Evolutionary conservation across 2,888 invertebrate genomes (phyloP).

Genomic region (Parapristionchus giblindavisi): DNA sequence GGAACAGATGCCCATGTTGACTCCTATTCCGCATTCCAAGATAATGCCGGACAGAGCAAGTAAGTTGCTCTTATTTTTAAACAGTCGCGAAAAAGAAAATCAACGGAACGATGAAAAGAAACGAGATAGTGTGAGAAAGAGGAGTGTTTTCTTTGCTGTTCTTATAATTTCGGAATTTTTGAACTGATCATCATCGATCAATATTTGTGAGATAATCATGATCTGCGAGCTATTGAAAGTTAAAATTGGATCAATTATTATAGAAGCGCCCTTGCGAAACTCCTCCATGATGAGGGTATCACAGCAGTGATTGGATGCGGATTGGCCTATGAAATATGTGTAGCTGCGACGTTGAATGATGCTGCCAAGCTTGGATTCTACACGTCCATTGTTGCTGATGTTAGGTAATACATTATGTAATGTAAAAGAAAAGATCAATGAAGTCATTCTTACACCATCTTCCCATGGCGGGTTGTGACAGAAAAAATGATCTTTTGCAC

Average conservation of each 20-base stretch:
- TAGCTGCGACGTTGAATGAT: conserved; percentile 71
- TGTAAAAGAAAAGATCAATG: conserved; percentile 1
- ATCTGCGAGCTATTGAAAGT: neutral
- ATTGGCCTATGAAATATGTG: conserved; percentile 92
- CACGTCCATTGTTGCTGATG: conserved; percentile 58
- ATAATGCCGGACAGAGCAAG: conserved; percentile 83
- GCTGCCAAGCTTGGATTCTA: conserved; percentile 57
- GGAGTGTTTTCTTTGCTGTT: conserved; percentile 22
- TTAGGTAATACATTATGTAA: conserved; percentile 49
- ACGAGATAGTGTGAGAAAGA: too few relatives aligned
- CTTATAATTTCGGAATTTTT: neutral
- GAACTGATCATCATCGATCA: neutral
- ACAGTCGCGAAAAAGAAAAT: too few relatives aligned
- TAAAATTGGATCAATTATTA: conserved; percentile 72
- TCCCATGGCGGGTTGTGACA: neutral
- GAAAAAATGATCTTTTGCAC: too few relatives aligned
- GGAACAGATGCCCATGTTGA: conserved; percentile 94
- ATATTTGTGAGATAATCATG: neutral
- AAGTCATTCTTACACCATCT: neutral
- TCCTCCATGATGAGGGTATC: conserved; percentile 82
- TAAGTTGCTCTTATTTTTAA: conserved; percentile 41
- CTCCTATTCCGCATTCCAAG: conserved; percentile 97
- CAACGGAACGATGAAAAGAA: too few relatives aligned
- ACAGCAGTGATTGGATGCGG: conserved; percentile 94
- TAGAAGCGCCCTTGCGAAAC: conserved; percentile 84